These are phyloP conservation scores for Lepidurus arcticus DNA, from an alignment of 1,140 invertebrate species.

Conservation along the genomic window DNA sequence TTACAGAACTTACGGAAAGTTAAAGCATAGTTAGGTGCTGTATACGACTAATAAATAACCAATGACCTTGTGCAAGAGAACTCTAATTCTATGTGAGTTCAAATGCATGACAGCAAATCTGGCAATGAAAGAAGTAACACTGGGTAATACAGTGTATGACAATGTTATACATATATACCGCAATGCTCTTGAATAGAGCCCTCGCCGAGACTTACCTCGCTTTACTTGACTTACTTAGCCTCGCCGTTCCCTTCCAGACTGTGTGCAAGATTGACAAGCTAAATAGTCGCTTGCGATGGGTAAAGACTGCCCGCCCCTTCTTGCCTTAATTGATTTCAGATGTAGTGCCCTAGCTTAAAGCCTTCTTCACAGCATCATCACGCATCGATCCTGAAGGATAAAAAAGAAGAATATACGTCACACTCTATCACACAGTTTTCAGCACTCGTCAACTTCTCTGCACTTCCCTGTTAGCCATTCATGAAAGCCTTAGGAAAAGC, in stretches of 20 bases:
- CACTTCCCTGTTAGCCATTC: neutral
- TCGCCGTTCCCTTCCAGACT: neutral
- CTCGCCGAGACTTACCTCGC: neutral
- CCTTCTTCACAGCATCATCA: slow-evolving; percentile 18
- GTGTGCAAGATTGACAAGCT: slow-evolving; percentile 27
- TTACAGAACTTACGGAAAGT: too few relatives aligned
- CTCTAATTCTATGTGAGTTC: too few relatives aligned
- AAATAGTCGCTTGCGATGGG: slow-evolving; percentile 16
- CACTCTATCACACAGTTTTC: slow-evolving; percentile 16
- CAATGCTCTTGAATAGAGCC: too few relatives aligned
- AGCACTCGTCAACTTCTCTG: neutral
- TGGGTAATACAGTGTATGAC: too few relatives aligned
- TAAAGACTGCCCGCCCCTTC: slow-evolving; percentile 11
- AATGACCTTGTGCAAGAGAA: too few relatives aligned
- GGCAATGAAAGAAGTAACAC: too few relatives aligned
- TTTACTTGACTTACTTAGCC: too few relatives aligned
- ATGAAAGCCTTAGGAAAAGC: neutral
- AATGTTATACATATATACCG: too few relatives aligned
- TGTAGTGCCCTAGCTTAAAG: slow-evolving; percentile 17
- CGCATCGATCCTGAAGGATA: neutral
- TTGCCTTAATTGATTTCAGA: slow-evolving; percentile 22
- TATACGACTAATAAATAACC: too few relatives aligned
- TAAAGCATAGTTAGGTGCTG: too few relatives aligned
- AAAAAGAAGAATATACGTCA: slow-evolving; percentile 11
- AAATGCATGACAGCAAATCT: too few relatives aligned